Percentiles rank a stretch among this genome's conserved stretches.
These are phyloP conservation scores for Montipora cactus DNA, from an alignment of 64 coral and sea anemone genomes.

Conservation along the genomic window DNA sequence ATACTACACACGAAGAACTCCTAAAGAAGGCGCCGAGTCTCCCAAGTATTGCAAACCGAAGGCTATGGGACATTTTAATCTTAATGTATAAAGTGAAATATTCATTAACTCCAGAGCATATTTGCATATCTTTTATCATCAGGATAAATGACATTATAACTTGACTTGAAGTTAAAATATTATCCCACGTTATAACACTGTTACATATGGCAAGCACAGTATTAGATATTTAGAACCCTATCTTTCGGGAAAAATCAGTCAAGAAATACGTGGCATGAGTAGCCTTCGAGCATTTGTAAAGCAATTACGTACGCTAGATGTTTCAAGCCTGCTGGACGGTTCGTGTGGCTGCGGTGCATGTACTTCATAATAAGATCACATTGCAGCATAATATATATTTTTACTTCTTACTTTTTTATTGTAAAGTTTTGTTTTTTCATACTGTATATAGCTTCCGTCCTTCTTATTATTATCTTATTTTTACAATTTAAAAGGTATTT, in stretches of 20 bases:
- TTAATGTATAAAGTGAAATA: conserved; percentile 37
- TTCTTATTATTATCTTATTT: too few relatives aligned
- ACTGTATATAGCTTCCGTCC: too few relatives aligned
- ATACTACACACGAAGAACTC: background rate
- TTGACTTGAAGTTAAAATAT: background rate
- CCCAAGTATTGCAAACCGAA: background rate
- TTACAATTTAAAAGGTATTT: too few relatives aligned
- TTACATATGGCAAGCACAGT: conserved; percentile 31
- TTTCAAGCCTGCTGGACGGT: too few relatives aligned
- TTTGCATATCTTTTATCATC: background rate
- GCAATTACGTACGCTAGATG: too few relatives aligned
- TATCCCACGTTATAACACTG: conserved; percentile 17
- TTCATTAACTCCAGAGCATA: background rate
- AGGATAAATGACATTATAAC: background rate
- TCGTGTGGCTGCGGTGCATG: too few relatives aligned
- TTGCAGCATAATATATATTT: too few relatives aligned
- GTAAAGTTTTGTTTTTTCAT: too few relatives aligned
- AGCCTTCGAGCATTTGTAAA: background rate
- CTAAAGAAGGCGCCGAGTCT: background rate
- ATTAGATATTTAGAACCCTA: conserved; percentile 34
- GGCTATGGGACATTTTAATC: background rate
- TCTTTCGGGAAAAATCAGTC: conserved; percentile 2
- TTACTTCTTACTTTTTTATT: too few relatives aligned
- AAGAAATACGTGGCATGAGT: background rate
- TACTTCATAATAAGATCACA: too few relatives aligned